phyloP scores from a whole-genome alignment of 2,797 vertebrate genomes.

The Etheostoma perlongum region DNA sequence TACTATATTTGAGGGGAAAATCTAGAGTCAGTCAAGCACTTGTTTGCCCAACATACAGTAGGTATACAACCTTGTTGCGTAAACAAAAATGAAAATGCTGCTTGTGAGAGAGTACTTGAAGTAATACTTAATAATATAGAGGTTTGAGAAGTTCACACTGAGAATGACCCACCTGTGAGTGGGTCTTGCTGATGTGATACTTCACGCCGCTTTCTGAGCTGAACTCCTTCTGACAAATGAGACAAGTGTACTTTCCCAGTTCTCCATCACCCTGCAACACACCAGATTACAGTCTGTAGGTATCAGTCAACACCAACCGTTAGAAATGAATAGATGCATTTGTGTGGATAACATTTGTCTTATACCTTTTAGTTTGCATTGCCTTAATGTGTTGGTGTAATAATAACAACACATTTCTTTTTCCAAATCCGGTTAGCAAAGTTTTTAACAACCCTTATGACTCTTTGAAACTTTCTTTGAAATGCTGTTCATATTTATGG shows the following conservation, averaged over 20 bases:
- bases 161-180: constrained; percentile 90
- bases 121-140: background rate
- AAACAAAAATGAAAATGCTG: constrained; percentile 3
- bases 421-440: background rate
- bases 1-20: background rate
- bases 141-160: background rate
- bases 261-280: constrained; percentile 90
- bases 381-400: background rate
- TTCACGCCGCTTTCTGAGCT: constrained; percentile 98
- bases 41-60: background rate
- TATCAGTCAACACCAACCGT: background rate
- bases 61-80: background rate
- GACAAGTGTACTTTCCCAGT: constrained; percentile 94
- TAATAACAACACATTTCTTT: background rate
- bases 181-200: constrained; percentile 98
- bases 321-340: background rate
- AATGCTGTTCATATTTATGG: background rate
- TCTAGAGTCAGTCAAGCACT: background rate
- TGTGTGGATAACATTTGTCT: background rate
- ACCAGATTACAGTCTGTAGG: constrained; percentile 3
- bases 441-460: background rate
- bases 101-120: background rate
- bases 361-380: background rate
- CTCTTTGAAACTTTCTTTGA: background rate
- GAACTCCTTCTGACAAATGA: constrained; percentile 98